phyloP scores from a whole-genome alignment of 1,140 invertebrate genomes.

The Hypothenemus hampei region DNA sequence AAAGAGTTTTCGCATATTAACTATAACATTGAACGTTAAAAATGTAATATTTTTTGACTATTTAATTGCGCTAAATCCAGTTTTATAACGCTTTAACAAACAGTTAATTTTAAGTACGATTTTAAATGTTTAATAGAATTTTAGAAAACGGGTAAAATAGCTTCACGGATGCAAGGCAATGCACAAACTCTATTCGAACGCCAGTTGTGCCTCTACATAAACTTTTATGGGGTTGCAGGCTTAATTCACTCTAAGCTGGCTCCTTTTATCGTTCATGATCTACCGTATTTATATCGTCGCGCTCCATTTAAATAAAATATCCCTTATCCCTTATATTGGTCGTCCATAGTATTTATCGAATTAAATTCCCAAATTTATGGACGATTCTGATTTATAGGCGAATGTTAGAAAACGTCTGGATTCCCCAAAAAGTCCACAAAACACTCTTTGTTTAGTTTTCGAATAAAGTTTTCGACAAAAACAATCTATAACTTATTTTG shows the following conservation, averaged over 20 bases:
- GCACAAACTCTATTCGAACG: conserved; percentile 11
- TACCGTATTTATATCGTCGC: conserved; percentile 34
- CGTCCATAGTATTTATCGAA: conserved; percentile 24
- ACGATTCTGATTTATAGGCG: no score
- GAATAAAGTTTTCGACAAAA: no score
- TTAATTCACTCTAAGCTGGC: conserved; percentile 34
- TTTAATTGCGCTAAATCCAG: no score
- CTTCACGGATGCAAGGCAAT: background rate
- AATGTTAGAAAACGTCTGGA: no score
- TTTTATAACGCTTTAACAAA: no score
- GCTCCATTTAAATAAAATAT: conserved; percentile 35
- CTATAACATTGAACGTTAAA: background rate
- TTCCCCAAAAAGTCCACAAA: no score
- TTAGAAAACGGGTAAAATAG: background rate
- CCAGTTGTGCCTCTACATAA: conserved; percentile 16
- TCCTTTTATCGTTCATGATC: conserved; percentile 37
- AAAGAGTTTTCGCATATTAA: conserved; percentile 9
- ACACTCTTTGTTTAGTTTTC: no score
- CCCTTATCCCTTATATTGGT: conserved; percentile 7
- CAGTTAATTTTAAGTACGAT: no score
- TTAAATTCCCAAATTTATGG: conserved; percentile 10
- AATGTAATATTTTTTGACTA: background rate
- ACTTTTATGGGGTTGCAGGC: conserved; percentile 36
- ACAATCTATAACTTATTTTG: no score
- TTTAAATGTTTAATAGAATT: no score